Evolutionary conservation across 2,113 vertebrate species (phyloP), one percentile per base, ranked within the genome.

Genomic region (Petrocephalus zakoni): DNA sequence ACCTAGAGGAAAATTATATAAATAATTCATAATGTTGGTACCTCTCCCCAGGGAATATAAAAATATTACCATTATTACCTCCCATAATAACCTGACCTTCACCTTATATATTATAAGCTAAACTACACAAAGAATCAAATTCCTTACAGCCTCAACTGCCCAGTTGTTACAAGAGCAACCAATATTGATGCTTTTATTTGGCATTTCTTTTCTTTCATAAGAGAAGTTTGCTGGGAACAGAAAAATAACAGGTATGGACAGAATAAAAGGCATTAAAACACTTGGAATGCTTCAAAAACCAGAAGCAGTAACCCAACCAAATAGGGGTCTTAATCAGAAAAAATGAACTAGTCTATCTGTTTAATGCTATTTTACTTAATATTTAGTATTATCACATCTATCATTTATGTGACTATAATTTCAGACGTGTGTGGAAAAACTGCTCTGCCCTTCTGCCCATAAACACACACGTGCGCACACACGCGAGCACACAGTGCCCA

Each of bases 391-490:
- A 89, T 56, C 64, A 90, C 75, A 91, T 87, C 58, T 58, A 55
- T 49, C 47, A 34, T 87, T 87, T 42, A 87, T 89, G 78, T 72
- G 85, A 85, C 29, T 81, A 47, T 64, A 68, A 37, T 61, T 86
- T 56, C 84, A 78, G 72, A 83, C 34, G 46, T 83, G 55, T 78
- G 84, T 89, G 55, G 55, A 90, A 89, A 72, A 22, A 87, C 37
- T 87, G 51, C 46, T 7, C 21, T 84, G 8, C 82, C 25, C 13
- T 47, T 21, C 87, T n/a, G 17, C 64, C 22, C 61, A 29, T 61
- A 53, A 10, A n/a, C 49, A 52, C 17, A 64, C 29, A 88, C 47
- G 21, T 85, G 83, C 78, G 47, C 9, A 17, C 21, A 83, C 81
- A 85, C 25, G 11, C 21, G 21, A 15, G 21, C 47, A 25, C 42